Evolutionary conservation across 1,140 invertebrate genomes (phyloP).

Genomic region (Ips nitidus): DNA sequence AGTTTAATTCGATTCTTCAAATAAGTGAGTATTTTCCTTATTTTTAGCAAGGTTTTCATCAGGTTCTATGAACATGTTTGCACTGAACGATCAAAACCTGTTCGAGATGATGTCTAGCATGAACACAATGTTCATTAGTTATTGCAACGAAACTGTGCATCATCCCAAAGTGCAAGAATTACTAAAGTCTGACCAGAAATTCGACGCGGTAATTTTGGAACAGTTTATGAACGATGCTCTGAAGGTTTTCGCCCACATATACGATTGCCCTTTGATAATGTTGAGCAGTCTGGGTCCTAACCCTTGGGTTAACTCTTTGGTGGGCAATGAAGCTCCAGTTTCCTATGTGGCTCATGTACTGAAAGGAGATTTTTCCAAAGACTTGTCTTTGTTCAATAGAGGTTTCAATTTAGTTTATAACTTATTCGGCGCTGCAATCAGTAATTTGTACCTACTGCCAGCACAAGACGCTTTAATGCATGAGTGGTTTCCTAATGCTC

Average conservation of each 20-base stretch:
- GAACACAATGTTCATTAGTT: neutral
- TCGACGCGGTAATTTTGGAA: constrained; percentile 54
- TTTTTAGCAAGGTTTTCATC: neutral
- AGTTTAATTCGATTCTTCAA: neutral
- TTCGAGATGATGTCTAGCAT: neutral
- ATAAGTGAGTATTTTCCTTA: neutral
- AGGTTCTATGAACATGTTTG: constrained; percentile 5
- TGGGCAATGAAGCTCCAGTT: constrained; percentile 49
- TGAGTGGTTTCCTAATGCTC: constrained; percentile 52
- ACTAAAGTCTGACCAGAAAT: constrained; percentile 48
- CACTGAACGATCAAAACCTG: neutral
- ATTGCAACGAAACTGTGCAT: constrained; percentile 22
- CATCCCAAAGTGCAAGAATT: constrained; percentile 32
- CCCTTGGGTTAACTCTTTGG: constrained; percentile 39
- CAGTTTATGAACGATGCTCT: constrained; percentile 54
- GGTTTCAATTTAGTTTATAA: constrained; percentile 11
- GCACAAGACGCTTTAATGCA: constrained; percentile 50
- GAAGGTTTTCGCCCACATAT: constrained; percentile 49
- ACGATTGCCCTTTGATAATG: constrained; percentile 52
- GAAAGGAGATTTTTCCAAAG: constrained; percentile 43
- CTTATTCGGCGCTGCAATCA: too few species aligned
- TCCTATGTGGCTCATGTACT: constrained; percentile 49
- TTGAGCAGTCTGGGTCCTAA: constrained; percentile 49
- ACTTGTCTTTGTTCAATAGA: constrained; percentile 55
- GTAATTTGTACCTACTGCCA: neutral